phyloP scores from a whole-genome alignment of 2,888 invertebrate genomes.

The Mycalesis mineus region DNA sequence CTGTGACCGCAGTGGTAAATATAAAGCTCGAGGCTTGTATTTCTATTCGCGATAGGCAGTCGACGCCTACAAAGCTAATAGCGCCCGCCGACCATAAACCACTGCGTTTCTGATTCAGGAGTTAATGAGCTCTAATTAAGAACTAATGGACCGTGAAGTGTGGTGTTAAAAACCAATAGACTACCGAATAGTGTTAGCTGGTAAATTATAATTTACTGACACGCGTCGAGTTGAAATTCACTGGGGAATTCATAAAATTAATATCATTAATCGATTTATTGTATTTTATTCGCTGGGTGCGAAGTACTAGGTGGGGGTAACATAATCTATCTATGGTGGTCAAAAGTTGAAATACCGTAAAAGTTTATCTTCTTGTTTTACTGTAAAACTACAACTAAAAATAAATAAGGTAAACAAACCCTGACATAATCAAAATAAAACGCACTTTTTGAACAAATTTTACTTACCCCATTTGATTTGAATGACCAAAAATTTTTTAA shows the following conservation, averaged over 20 bases:
- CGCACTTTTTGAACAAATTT: too few relatives aligned
- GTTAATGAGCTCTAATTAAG: constrained; percentile 1
- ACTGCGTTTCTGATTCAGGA: background rate
- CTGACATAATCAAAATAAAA: too few relatives aligned
- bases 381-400: too few relatives aligned
- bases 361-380: too few relatives aligned
- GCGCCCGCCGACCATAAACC: constrained; percentile 8
- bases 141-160: background rate
- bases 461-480: too few relatives aligned
- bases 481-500: too few relatives aligned
- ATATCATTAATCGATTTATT: background rate
- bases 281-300: background rate
- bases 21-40: background rate
- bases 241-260: background rate
- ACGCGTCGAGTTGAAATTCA: background rate
- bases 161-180: background rate
- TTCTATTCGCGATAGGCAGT: background rate
- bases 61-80: background rate
- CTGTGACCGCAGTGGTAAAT: background rate
- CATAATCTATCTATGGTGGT: too few relatives aligned
- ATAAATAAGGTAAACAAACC: too few relatives aligned
- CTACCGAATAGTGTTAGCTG: background rate
- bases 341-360: too few relatives aligned
- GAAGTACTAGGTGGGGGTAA: background rate
- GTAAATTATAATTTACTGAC: background rate